Conservation (phyloP, 2,113 vertebrate species). For the Equus przewalskii region DNA sequence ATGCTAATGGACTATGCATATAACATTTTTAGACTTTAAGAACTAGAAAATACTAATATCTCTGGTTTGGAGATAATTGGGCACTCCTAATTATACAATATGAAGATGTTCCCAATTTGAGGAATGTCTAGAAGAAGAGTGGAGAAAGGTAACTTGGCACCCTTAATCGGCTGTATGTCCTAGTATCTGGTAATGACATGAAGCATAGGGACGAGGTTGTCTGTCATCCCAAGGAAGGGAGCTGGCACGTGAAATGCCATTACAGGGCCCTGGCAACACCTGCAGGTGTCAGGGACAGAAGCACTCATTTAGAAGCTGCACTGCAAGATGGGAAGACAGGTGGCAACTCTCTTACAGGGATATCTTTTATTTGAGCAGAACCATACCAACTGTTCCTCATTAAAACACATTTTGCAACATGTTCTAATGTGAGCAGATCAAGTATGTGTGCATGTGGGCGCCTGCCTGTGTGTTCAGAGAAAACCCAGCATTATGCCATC, state of each 20-base stretch:
- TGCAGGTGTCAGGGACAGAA: constrained; percentile 73
- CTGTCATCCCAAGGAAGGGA: neutral
- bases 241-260: neutral
- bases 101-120: neutral
- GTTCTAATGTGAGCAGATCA: constrained; percentile 51
- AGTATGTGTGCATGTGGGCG: neutral
- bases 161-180: neutral
- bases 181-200: neutral
- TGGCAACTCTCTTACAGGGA: constrained; percentile 68
- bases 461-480: neutral
- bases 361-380: constrained; percentile 76
- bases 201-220: neutral
- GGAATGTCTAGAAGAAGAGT: neutral
- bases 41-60: neutral
- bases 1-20: neutral
- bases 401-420: constrained; percentile 63
- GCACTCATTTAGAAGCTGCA: constrained; percentile 69
- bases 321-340: constrained; percentile 70
- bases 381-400: constrained; percentile 73
- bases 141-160: neutral
- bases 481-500: neutral
- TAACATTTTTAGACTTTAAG: neutral
- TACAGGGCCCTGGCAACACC: constrained; percentile 60
- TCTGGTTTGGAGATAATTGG: neutral
- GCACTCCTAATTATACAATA: neutral